Evolutionary conservation across 2,113 vertebrate species (phyloP).

Genomic region (Hippocampus abdominalis): DNA sequence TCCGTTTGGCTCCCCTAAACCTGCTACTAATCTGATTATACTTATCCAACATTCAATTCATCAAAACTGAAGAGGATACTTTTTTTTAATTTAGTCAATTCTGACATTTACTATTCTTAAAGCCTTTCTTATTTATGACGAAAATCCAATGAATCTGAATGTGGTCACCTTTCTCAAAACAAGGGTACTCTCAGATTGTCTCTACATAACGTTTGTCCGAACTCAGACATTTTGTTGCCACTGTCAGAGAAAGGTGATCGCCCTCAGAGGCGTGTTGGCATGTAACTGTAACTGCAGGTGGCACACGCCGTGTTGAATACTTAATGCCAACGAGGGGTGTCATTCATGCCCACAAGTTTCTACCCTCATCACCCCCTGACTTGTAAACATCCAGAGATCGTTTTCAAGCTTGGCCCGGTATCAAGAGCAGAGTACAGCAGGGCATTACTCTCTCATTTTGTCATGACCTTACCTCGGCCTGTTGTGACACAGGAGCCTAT

Average conservation of each 20-base stretch:
- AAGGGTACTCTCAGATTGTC: conserved; percentile 10
- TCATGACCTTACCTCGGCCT: conserved; percentile 47
- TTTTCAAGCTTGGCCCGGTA: conserved; percentile 59
- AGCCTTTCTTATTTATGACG: too few species aligned
- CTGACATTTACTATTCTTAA: too few species aligned
- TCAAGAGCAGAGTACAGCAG: conserved; percentile 52
- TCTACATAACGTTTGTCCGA: conserved; percentile 10
- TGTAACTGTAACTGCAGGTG: conserved; percentile 78
- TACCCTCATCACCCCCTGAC: conserved; percentile 48
- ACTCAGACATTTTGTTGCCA: conserved; percentile 67
- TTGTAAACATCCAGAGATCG: conserved; percentile 65
- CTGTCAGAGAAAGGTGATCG: conserved; percentile 73
- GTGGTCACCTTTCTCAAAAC: background rate
- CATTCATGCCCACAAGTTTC: conserved; percentile 74
- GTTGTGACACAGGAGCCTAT: conserved; percentile 47
- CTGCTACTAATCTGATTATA: too few species aligned
- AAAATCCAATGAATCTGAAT: too few species aligned
- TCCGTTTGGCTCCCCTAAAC: too few species aligned
- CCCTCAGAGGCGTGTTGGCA: conserved; percentile 64
- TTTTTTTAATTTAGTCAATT: too few species aligned
- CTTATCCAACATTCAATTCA: too few species aligned
- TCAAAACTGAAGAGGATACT: too few species aligned
- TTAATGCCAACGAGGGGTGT: conserved; percentile 75
- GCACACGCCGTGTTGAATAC: conserved; percentile 75
- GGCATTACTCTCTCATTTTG: conserved; percentile 56